Evolutionary conservation across 2,797 vertebrate species (phyloP), one percentile per base, ranked within the genome.

Genomic region (Serranus cabrilla): DNA sequence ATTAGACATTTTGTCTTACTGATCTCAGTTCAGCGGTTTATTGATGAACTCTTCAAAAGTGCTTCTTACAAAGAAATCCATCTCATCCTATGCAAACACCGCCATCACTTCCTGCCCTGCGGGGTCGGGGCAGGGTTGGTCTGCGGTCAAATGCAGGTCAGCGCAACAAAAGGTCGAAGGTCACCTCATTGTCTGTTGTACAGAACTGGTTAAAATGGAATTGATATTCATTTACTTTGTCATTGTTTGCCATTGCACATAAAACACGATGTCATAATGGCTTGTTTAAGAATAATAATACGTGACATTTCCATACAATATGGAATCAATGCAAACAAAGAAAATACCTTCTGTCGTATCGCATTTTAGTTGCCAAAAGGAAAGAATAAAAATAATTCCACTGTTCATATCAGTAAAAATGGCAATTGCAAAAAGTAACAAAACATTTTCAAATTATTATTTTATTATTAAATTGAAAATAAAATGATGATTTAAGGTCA

Each of bases 71-170:
- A 49, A 74, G 10, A 61, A 11, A 56, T 50, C 13, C 20, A 39
- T 52, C 21, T 13, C 0, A 0, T 37, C 40, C 63, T 17, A 16
- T 20, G 17, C 27, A 61, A 58, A 72, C 70, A 31, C 4, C 5
- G 8, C 16, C 65, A 47, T 47, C 74, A 77, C 67, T 85, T 85
- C 82, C 87, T 79, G 57, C 51, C 37, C 59, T 2, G 45, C 17
- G 1, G 71, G 83, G 80, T 85, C 74, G 61, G 1, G 2, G 20
- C 16, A 0, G 23, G 85, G 79, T 78, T 65, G 14, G 39, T 43
- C 50, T 13, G 34, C 43, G 65, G 80, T 89, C 46, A 66, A 76
- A 74, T 12, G 7, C 45, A 45, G 85, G 82, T 82, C 78, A 1
- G 56, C 9, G 45, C 62, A 39, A 51, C 8, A 0, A n/a, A 10